Evolutionary conservation across 2,797 vertebrate genomes (phyloP), one percentile per base, ranked within the genome.

Genomic region (Labroides dimidiatus): DNA sequence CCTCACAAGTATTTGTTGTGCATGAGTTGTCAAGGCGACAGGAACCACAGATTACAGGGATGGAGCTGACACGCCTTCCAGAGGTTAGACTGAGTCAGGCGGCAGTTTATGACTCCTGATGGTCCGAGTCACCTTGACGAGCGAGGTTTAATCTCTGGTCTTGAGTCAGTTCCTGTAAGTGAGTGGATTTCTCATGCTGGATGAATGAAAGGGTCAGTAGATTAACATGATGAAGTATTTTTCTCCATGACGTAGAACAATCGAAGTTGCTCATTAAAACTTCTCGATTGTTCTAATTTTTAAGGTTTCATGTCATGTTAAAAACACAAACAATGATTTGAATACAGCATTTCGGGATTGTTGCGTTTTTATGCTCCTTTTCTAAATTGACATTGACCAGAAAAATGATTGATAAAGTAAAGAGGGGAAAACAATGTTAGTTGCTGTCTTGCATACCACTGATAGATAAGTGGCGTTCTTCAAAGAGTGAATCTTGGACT

Each of bases 21-120:
- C 4, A 56, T 51, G 21, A 16, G 92, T 93, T 87, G 87, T 93
- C 62, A 82, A 42, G 88, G 90, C 49, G 51, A 93, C 86, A 15
- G 65, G 30, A 86, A 85, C 93, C 93, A 57, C 91, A 93, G 92
- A 94, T 94, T 94, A 93, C 91, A 94, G 92, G 93, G 91, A 88
- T 30, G 81, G 66, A 48, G 72, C 62, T 20, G 89, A 64, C 90
- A 89, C 92, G 87, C 91, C 93, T 91, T 69, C 87, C 72, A 65
- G 88, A 78, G 81, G 79, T 79, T 85, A 77, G 83, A 89, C 87
- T 92, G 90, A 92, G 88, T 94, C 91, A 94, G 87, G 69, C 87
- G 85, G 88, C 6, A 91, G 92, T 91, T 92, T 89, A 90, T 88
- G 90, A 91, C 84, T 91, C 81, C 72, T 59, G 70, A 67, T 75